Conservation (phyloP, 2,888 invertebrate genomes). For the Drosophila dives region DNA sequence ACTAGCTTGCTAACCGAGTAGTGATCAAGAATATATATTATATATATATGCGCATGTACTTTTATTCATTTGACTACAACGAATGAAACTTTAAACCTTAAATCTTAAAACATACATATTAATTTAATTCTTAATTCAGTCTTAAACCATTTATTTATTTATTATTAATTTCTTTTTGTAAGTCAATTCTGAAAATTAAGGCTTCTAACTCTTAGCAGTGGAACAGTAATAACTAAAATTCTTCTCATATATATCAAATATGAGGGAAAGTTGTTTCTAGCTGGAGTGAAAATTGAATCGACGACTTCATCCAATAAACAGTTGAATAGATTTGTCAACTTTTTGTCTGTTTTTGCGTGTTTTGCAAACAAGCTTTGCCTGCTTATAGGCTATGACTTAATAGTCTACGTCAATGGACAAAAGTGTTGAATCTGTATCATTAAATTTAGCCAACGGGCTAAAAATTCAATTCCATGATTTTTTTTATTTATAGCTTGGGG, state of each 20-base stretch:
- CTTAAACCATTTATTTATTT: not conserved
- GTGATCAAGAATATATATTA: not conserved
- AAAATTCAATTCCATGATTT: conserved; percentile 3
- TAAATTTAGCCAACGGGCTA: conserved; percentile 11
- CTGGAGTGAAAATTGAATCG: not conserved
- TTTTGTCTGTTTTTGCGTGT: not conserved
- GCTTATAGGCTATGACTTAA: not conserved
- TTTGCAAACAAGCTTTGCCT: not conserved
- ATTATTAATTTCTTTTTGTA: not conserved
- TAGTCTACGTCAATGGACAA: conserved; percentile 2
- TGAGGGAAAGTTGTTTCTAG: not conserved
- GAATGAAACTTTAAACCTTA: not conserved
- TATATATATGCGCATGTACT: not conserved
- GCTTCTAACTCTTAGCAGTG: not conserved
- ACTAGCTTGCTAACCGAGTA: not conserved
- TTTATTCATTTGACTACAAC: not conserved
- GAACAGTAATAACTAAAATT: not conserved
- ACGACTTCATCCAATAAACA: not conserved
- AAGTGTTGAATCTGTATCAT: conserved; percentile 14
- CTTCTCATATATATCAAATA: not conserved
- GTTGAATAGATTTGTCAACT: not conserved
- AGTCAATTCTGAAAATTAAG: not conserved
- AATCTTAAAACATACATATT: not conserved
- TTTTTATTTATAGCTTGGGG: conserved; percentile 14
- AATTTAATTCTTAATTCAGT: not conserved